A percentile compares a stretch with the other conserved stretches of the same genome.
These are phyloP conservation scores for Geotrupes spiniger DNA, from an alignment of 2,888 invertebrate species.

Conservation along the genomic window DNA sequence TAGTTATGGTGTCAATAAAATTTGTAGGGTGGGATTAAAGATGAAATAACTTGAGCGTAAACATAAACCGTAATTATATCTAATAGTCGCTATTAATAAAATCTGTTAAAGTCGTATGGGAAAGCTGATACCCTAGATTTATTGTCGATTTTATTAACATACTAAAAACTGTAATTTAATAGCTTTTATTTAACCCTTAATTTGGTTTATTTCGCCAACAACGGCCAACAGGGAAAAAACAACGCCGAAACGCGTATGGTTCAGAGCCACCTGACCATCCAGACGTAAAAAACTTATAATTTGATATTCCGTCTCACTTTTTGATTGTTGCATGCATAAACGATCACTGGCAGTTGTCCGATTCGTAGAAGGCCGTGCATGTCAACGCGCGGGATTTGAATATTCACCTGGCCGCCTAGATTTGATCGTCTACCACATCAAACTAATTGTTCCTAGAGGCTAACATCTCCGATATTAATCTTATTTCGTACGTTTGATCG, in stretches of 20 bases:
- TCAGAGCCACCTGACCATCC: slow-evolving; percentile 19
- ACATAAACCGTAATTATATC: too few relatives aligned
- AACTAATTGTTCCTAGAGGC: slow-evolving; percentile 33
- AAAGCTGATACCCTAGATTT: slow-evolving; percentile 6
- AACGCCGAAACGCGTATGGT: slow-evolving; percentile 11
- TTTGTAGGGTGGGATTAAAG: too few relatives aligned
- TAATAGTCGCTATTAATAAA: too few relatives aligned
- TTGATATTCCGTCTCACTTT: slow-evolving; percentile 20
- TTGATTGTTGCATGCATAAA: slow-evolving; percentile 36
- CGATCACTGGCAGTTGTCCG: slow-evolving; percentile 31
- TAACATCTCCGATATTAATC: slow-evolving; percentile 32
- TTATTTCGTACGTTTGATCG: slow-evolving; percentile 36
- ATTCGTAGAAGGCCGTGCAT: slow-evolving; percentile 9
- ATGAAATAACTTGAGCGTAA: too few relatives aligned
- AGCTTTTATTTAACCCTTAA: slow-evolving; percentile 18
- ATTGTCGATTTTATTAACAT: slow-evolving; percentile 20
- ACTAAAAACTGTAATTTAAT: slow-evolving; percentile 22
- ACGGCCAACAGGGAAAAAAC: slow-evolving; percentile 9
- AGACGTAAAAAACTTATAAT: slow-evolving; percentile 21
- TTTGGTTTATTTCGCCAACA: slow-evolving; percentile 16
- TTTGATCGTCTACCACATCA: slow-evolving; percentile 31
- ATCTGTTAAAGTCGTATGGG: not conserved
- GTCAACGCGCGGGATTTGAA: slow-evolving; percentile 12
- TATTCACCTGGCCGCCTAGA: slow-evolving; percentile 21
- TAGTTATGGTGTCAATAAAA: too few relatives aligned